Evolutionary conservation across 2,797 vertebrate genomes (phyloP).

Genomic region (Channa striata): DNA sequence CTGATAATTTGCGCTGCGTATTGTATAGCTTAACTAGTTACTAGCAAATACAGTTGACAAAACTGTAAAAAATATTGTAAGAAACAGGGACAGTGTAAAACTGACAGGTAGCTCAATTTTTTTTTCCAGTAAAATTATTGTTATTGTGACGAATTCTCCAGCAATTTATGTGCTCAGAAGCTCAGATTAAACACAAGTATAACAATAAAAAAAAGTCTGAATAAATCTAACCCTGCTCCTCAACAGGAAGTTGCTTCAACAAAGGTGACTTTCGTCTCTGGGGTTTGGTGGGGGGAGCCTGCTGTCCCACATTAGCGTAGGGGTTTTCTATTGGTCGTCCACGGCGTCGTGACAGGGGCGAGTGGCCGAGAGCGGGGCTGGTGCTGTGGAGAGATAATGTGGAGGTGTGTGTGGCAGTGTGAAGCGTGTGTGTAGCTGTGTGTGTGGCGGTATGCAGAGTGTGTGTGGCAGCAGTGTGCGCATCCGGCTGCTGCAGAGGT

Average conservation of each 20-base stretch:
- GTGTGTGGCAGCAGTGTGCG: constrained; percentile 42
- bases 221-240: constrained; percentile 86
- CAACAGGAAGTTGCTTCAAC: constrained; percentile 96
- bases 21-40: no score
- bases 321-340: constrained; percentile 92
- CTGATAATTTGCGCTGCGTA: no score
- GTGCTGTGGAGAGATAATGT: constrained; percentile 75
- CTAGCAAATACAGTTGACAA: no score
- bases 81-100: no score
- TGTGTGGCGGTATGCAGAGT: constrained; percentile 64
- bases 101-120: no score
- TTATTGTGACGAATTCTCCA: neutral
- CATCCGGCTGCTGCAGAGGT: constrained; percentile 58
- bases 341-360: constrained; percentile 76
- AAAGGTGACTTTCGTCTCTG: constrained; percentile 97
- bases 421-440: constrained; percentile 71
- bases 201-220: neutral
- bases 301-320: constrained; percentile 94
- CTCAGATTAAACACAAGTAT: neutral
- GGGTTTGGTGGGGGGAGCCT: constrained; percentile 90
- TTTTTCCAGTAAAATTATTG: neutral
- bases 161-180: neutral
- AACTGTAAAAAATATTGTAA: no score
- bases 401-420: constrained; percentile 75
- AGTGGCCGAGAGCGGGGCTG: constrained; percentile 76